Evolutionary conservation across 2,888 invertebrate species (phyloP).

Genomic region (Lordiphosa fenestrarum): DNA sequence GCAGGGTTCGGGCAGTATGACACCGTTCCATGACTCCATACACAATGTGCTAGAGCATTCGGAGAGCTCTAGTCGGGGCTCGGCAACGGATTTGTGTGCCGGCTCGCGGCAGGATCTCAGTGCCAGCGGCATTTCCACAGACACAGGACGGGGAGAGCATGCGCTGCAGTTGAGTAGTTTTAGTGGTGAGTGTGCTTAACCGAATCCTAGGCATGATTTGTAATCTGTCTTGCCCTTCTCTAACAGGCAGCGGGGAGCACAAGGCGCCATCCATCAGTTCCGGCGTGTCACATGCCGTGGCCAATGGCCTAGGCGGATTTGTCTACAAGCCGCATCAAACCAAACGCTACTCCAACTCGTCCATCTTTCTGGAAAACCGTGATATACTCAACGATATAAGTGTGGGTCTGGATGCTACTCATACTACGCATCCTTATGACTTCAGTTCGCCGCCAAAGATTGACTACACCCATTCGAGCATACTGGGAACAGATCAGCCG

Average conservation of each 20-base stretch:
- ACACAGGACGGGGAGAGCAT: slow-evolving; percentile 75
- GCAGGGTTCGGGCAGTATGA: slow-evolving; percentile 81
- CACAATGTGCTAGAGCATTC: slow-evolving; percentile 80
- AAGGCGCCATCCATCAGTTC: slow-evolving; percentile 77
- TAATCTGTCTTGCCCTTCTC: background rate
- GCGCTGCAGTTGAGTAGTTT: slow-evolving; percentile 76
- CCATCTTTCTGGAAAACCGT: slow-evolving; percentile 80
- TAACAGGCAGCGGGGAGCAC: slow-evolving; percentile 75
- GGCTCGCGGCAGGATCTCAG: slow-evolving; percentile 79
- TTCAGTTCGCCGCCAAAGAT: slow-evolving; percentile 77
- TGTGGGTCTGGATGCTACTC: slow-evolving; percentile 55
- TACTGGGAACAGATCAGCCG: slow-evolving; percentile 65
- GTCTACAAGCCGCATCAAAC: slow-evolving; percentile 74
- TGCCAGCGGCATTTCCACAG: slow-evolving; percentile 75
- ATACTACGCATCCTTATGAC: slow-evolving; percentile 49
- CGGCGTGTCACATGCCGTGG: slow-evolving; percentile 77
- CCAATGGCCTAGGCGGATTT: slow-evolving; percentile 76
- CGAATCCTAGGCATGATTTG: rapidly evolving
- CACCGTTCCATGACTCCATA: slow-evolving; percentile 80
- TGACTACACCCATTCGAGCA: slow-evolving; percentile 78
- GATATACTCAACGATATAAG: slow-evolving; percentile 80
- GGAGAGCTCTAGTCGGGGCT: slow-evolving; percentile 78
- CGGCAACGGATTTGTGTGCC: slow-evolving; percentile 76
- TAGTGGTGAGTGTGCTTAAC: slow-evolving; percentile 59
- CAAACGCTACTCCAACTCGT: slow-evolving; percentile 79